A percentile compares a stretch with the other conserved stretches of the same genome.
These are phyloP conservation scores for Eurytoma californica DNA, from an alignment of 2,888 invertebrate species.

Conservation along the genomic window DNA sequence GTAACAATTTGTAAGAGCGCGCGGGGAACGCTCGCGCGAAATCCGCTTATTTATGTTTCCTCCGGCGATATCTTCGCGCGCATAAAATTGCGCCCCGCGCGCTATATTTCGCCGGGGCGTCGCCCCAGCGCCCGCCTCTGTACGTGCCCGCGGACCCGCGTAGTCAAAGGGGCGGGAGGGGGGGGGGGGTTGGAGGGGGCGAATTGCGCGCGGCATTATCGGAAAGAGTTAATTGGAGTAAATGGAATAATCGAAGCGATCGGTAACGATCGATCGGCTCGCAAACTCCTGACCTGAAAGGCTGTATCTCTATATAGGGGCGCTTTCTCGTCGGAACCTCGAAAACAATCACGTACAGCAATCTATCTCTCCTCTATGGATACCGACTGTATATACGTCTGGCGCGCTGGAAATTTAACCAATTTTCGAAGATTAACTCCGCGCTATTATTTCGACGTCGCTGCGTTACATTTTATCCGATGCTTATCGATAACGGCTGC, in stretches of 20 bases:
- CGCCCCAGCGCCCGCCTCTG: not conserved
- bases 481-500: not conserved
- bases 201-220: slow-evolving; percentile 12
- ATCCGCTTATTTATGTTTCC: slow-evolving; percentile 9
- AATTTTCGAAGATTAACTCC: slow-evolving; percentile 17
- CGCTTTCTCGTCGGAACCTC: slow-evolving; percentile 4
- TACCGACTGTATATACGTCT: not conserved
- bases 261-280: not conserved
- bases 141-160: too few relatives aligned
- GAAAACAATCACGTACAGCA: slow-evolving; percentile 40
- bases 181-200: not conserved
- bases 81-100: not conserved
- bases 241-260: slow-evolving; percentile 45
- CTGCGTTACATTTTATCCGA: not conserved
- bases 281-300: slow-evolving; percentile 1
- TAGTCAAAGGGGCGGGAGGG: too few relatives aligned
- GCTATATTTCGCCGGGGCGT: not conserved
- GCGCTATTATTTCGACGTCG: not conserved
- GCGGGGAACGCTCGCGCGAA: not conserved
- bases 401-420: slow-evolving; percentile 7
- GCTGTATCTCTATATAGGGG: slow-evolving; percentile 14
- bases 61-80: not conserved
- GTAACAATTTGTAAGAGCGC: slow-evolving; percentile 5
- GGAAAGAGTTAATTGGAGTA: slow-evolving; percentile 30
- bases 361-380: slow-evolving; percentile 6